Percentiles rank a stretch among this genome's conserved stretches.
Evolutionary conservation across 2,113 vertebrate genomes (phyloP).

Genomic region (Tauraco erythrolophus): DNA sequence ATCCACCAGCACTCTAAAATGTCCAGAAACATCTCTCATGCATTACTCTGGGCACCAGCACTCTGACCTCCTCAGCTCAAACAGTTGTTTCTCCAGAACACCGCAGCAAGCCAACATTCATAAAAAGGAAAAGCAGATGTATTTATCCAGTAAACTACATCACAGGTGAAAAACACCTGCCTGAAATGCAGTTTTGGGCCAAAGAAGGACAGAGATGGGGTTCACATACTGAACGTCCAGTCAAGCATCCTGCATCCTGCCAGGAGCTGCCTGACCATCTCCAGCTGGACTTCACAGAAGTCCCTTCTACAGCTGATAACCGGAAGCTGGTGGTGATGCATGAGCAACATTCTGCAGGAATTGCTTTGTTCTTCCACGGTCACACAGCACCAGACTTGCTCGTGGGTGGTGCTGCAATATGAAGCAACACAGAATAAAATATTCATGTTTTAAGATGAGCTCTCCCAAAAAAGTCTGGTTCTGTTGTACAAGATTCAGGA

Average conservation of each 20-base stretch:
- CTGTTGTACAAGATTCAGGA: background rate
- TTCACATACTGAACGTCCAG: background rate
- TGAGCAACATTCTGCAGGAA: background rate
- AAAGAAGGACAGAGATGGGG: background rate
- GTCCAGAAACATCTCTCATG: background rate
- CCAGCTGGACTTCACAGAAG: background rate
- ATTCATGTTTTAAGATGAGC: background rate
- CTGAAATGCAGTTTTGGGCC: background rate
- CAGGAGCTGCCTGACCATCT: background rate
- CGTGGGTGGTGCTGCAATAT: fast-evolving
- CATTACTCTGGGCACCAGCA: background rate
- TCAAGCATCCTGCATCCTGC: background rate
- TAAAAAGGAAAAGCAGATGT: background rate
- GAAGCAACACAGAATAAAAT: background rate
- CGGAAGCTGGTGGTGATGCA: background rate
- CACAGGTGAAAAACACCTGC: background rate
- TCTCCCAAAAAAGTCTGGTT: background rate
- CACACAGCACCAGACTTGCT: background rate
- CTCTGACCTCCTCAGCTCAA: background rate
- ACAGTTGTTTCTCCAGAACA: background rate
- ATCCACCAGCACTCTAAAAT: background rate
- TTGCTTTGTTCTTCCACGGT: background rate
- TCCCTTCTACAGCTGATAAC: background rate
- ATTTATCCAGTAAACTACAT: background rate
- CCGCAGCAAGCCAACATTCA: background rate